Evolutionary conservation across 1,140 invertebrate genomes (phyloP).

Genomic region (Triops longicaudatus): DNA sequence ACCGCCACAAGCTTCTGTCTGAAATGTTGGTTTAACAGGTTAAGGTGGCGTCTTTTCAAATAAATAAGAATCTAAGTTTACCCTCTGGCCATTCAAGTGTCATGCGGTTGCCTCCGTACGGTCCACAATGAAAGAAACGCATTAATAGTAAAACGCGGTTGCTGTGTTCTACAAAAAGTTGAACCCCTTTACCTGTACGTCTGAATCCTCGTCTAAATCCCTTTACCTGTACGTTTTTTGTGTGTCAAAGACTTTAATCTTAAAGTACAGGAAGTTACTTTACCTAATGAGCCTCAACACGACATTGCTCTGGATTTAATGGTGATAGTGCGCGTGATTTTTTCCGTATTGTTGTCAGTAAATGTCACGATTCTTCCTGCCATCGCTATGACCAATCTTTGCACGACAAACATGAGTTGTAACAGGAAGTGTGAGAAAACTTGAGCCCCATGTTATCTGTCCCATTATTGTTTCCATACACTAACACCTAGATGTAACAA

Average conservation of each 20-base stretch:
- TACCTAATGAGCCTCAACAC: neutral
- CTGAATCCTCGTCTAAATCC: neutral
- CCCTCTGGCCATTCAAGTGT: neutral
- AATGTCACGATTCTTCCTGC: neutral
- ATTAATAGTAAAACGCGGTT: neutral
- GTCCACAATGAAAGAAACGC: neutral
- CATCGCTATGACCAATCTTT: neutral
- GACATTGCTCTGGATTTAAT: neutral
- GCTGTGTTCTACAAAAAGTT: neutral
- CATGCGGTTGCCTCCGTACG: neutral
- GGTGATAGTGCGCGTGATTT: neutral
- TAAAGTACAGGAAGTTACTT: neutral
- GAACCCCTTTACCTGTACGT: neutral
- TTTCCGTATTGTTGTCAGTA: neutral
- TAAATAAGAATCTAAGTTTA: neutral
- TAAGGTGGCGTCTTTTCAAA: neutral
- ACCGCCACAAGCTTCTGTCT: neutral
- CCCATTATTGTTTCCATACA: neutral
- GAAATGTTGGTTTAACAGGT: neutral
- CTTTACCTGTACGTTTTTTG: neutral
- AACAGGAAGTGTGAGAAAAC: neutral
- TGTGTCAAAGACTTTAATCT: neutral
- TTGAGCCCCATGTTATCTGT: neutral
- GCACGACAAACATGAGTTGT: constrained; percentile 7
- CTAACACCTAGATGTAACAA: no score